These are phyloP conservation scores for Ypsolopha sequella DNA, from an alignment of 2,888 invertebrate species.

Conservation along the genomic window DNA sequence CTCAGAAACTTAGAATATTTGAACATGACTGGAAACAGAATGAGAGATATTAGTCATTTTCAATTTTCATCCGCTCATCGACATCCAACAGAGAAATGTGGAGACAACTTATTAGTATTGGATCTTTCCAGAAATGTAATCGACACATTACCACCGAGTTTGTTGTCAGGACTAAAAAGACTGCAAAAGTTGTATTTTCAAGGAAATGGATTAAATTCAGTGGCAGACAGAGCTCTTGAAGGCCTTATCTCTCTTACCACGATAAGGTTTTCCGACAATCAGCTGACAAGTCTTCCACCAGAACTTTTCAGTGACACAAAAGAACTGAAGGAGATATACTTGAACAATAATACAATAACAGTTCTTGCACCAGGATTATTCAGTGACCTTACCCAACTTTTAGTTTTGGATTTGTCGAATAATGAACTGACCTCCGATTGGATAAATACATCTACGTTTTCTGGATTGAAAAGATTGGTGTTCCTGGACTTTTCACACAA, in stretches of 20 bases:
- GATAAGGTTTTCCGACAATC: conserved; percentile 84
- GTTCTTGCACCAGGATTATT: conserved; percentile 86
- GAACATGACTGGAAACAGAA: conserved; percentile 83
- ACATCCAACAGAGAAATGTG: conserved; percentile 75
- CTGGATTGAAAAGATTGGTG: conserved; percentile 80
- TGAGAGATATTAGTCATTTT: conserved; percentile 81
- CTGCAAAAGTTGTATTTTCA: conserved; percentile 82
- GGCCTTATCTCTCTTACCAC: conserved; percentile 79
- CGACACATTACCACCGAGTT: conserved; percentile 78
- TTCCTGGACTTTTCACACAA: conserved; percentile 84
- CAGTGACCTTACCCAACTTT: conserved; percentile 79
- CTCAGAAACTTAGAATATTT: conserved; percentile 79
- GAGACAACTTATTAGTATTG: conserved; percentile 75
- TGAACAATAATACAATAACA: conserved; percentile 86
- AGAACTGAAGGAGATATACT: conserved; percentile 83
- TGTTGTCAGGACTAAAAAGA: conserved; percentile 77
- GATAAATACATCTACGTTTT: conserved; percentile 85
- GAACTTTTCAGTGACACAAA: conserved; percentile 84
- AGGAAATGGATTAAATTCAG: conserved; percentile 80
- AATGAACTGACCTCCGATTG: conserved; percentile 86
- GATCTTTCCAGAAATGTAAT: conserved; percentile 85
- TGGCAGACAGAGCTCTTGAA: conserved; percentile 84
- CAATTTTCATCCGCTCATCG: conserved; percentile 74
- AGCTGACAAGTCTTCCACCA: conserved; percentile 83
- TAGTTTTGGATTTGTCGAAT: conserved; percentile 81